phyloP scores from a whole-genome alignment of 2,113 vertebrate genomes.

The Campylomormyrus tamandua region DNA sequence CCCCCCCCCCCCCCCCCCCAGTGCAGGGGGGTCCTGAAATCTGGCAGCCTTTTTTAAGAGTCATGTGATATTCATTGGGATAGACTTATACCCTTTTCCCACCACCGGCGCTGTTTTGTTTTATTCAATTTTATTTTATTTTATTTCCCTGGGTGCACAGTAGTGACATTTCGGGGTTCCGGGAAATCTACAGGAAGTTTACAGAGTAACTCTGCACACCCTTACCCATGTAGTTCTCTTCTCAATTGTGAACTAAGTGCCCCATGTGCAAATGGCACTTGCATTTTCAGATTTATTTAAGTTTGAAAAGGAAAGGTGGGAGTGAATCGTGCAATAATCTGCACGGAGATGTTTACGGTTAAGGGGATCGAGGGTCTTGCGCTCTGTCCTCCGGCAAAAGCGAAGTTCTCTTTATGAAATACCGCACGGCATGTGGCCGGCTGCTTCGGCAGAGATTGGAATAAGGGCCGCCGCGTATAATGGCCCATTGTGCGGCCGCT shows the following conservation, averaged over 20 bases:
- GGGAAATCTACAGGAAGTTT: conserved; percentile 30
- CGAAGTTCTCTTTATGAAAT: neutral
- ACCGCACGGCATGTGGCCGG: neutral
- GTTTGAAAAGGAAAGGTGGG: conserved; percentile 25
- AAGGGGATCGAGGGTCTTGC: conserved; percentile 19
- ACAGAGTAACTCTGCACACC: neutral
- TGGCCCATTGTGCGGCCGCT: conserved; percentile 19
- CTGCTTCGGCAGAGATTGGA: conserved; percentile 6
- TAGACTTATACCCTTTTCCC: conserved; percentile 32
- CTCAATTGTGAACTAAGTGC: neutral
- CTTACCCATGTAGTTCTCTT: neutral
- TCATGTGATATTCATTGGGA: conserved; percentile 41
- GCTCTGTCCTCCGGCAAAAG: neutral
- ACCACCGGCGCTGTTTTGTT: conserved; percentile 5
- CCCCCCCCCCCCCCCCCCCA: too few species aligned
- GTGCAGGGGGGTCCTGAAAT: conserved; percentile 20
- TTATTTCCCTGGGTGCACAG: conserved; percentile 26
- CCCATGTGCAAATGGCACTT: neutral
- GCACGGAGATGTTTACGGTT: neutral
- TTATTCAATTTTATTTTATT: conserved; percentile 15
- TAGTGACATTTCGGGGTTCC: conserved; percentile 18
- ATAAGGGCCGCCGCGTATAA: conserved; percentile 8
- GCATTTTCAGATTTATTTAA: neutral
- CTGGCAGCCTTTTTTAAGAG: conserved; percentile 30
- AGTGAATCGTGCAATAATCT: conserved; percentile 1